Evolutionary conservation across 2,888 invertebrate genomes (phyloP).

Genomic region (Cistogaster globosa): DNA sequence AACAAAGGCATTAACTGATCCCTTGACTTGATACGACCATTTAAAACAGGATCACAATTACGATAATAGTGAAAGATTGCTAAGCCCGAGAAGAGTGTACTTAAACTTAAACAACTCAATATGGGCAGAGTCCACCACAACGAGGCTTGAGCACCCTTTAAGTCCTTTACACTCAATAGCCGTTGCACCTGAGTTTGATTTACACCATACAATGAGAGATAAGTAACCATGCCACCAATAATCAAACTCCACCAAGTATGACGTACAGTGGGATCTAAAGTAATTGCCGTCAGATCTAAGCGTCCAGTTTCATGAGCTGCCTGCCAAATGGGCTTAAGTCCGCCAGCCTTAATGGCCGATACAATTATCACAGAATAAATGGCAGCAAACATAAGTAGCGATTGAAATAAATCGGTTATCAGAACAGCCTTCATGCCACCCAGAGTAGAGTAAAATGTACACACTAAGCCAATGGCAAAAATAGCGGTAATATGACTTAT

Average conservation of each 20-base stretch:
- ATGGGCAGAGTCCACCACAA: constrained; percentile 93
- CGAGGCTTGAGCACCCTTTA: constrained; percentile 89
- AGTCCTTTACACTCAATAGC: constrained; percentile 87
- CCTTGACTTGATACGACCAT: constrained; percentile 85
- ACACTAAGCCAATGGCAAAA: constrained; percentile 87
- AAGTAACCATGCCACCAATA: constrained; percentile 91
- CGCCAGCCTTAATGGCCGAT: constrained; percentile 88
- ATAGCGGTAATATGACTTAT: constrained; percentile 89
- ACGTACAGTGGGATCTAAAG: constrained; percentile 90
- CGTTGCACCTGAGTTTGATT: constrained; percentile 94
- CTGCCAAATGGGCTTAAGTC: constrained; percentile 88
- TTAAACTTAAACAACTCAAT: constrained; percentile 88
- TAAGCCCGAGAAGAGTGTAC: constrained; percentile 90
- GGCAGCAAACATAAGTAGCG: constrained; percentile 92
- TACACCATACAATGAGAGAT: constrained; percentile 92
- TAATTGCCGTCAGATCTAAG: constrained; percentile 87
- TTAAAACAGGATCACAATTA: constrained; percentile 90
- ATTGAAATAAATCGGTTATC: constrained; percentile 93
- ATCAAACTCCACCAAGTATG: constrained; percentile 92
- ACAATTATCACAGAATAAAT: constrained; percentile 90
- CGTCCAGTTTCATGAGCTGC: constrained; percentile 88
- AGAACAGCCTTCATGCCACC: constrained; percentile 96
- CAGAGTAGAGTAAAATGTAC: constrained; percentile 93
- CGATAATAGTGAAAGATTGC: constrained; percentile 93
- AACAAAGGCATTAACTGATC: constrained; percentile 93